phyloP scores from a whole-genome alignment of 2,797 vertebrate species.

The Lacerta viridis region DNA sequence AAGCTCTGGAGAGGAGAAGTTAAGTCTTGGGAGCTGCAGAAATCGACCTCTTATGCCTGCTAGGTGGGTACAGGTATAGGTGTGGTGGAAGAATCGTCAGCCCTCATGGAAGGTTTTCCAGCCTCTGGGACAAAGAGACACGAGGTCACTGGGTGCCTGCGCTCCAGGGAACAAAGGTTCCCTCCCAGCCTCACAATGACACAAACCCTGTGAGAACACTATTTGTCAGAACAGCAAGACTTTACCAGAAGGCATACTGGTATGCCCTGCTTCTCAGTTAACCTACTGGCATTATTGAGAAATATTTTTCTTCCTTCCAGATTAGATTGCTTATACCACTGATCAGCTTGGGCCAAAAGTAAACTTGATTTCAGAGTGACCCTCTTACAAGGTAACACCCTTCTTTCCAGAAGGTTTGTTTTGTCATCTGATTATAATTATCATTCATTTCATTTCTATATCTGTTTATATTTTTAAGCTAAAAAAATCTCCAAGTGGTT shows the following conservation, averaged over 20 bases:
- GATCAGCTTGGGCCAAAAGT: neutral
- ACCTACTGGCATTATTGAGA: neutral
- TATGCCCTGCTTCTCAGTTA: neutral
- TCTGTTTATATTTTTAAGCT: too few species aligned
- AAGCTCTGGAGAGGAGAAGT: neutral
- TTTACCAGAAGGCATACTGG: too few species aligned
- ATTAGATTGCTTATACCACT: neutral
- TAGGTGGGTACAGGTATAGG: too few species aligned
- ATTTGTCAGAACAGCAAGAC: too few species aligned
- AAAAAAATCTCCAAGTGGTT: too few species aligned
- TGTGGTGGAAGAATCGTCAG: too few species aligned
- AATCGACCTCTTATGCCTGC: neutral
- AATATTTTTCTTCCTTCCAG: neutral
- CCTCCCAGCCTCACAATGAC: too few species aligned
- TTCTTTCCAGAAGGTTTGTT: neutral
- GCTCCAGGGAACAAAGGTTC: constrained; percentile 34
- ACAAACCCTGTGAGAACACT: too few species aligned
- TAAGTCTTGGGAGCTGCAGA: too few species aligned
- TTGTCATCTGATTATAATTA: neutral
- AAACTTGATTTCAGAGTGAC: neutral
- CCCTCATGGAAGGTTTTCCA: too few species aligned
- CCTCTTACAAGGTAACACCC: neutral
- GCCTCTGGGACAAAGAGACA: neutral
- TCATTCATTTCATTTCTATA: too few species aligned
- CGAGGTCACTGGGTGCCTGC: neutral